Conservation (phyloP, 2,113 vertebrate genomes). For the Ascaphus truei region DNA sequence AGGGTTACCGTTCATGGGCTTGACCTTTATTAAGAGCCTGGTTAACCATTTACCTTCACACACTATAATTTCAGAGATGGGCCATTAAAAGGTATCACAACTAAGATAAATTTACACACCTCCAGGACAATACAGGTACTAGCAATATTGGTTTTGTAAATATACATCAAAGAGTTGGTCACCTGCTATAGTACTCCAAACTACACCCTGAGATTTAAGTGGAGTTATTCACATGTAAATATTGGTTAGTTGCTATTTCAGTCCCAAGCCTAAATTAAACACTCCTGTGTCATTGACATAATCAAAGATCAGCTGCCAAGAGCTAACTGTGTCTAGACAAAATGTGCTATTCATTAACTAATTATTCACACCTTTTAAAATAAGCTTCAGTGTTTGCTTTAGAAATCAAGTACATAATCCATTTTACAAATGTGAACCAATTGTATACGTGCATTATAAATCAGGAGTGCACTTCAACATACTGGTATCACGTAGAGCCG, state of each 20-base stretch:
- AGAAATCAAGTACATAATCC: background rate
- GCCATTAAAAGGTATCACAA: background rate
- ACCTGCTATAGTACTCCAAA: background rate
- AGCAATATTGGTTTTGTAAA: background rate
- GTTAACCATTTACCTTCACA: too few species aligned
- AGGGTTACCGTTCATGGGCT: too few species aligned
- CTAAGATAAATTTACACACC: background rate
- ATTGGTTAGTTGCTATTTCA: background rate
- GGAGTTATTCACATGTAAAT: background rate
- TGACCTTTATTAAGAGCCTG: too few species aligned
- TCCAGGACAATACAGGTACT: background rate
- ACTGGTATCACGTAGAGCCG: too few species aligned
- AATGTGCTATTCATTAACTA: slow-evolving; percentile 38
- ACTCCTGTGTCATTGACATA: slow-evolving; percentile 5
- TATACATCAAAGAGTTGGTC: background rate
- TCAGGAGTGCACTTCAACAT: too few species aligned
- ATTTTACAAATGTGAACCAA: background rate
- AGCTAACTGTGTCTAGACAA: slow-evolving; percentile 48
- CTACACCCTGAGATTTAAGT: background rate
- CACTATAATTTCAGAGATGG: too few species aligned
- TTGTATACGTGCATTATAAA: background rate
- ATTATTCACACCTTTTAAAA: slow-evolving; percentile 41
- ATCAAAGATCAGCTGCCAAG: slow-evolving; percentile 39
- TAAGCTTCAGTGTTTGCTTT: slow-evolving; percentile 11
- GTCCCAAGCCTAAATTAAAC: too few species aligned